These are phyloP conservation scores for Pristionchus japonicus DNA, from an alignment of 2,888 invertebrate genomes.

Conservation along the genomic window DNA sequence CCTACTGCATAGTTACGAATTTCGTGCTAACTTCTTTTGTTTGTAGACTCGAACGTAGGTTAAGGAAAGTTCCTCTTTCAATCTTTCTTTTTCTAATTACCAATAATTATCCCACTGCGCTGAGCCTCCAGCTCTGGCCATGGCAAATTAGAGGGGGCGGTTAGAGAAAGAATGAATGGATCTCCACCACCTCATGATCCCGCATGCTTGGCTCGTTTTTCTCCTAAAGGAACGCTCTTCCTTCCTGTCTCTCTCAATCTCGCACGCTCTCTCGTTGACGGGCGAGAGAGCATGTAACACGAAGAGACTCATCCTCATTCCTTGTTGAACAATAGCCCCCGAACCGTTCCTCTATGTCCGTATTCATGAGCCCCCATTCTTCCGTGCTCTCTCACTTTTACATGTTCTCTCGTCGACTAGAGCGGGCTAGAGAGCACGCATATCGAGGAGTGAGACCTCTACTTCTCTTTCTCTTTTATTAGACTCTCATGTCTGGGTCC, in stretches of 20 bases:
- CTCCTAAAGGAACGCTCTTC: no score
- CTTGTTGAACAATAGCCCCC: conserved; percentile 24
- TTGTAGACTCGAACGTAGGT: no score
- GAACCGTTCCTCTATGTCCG: no score
- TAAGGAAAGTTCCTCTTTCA: no score
- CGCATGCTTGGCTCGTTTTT: no score
- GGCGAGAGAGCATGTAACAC: not conserved
- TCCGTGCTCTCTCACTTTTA: not conserved
- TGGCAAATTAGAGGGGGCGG: not conserved
- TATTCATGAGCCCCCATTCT: not conserved
- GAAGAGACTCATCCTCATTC: not conserved
- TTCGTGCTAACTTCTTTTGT: no score
- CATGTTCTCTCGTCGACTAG: not conserved
- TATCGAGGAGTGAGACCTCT: not conserved
- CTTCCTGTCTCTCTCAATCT: not conserved
- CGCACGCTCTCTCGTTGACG: not conserved
- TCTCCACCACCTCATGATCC: no score
- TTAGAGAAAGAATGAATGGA: not conserved
- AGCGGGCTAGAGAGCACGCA: not conserved
- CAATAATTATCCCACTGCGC: not conserved
- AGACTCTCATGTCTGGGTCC: not conserved
- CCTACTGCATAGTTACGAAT: no score
- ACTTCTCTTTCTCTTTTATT: conserved; percentile 19
- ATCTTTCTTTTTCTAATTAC: no score
- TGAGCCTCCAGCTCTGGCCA: not conserved